Percentiles rank a stretch among this genome's conserved stretches.
Evolutionary conservation across 1,140 invertebrate genomes (phyloP).

Genomic region (Drosophila watanabei): DNA sequence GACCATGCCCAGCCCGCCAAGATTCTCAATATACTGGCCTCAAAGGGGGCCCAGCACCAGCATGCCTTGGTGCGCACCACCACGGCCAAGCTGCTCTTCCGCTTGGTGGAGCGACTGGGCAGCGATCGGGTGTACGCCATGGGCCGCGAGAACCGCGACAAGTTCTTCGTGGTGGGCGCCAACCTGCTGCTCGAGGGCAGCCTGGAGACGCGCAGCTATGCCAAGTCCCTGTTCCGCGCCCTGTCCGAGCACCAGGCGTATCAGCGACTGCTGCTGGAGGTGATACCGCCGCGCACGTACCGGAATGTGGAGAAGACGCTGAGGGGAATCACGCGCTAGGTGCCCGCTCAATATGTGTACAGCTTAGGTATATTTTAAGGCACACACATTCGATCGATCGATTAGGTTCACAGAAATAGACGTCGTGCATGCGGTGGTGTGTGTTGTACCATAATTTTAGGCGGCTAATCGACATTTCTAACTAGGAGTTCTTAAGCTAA

Average conservation of each 20-base stretch:
- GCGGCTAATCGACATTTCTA: conserved; percentile 10
- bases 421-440: not conserved
- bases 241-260: conserved; percentile 89
- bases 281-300: conserved; percentile 88
- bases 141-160: conserved; percentile 92
- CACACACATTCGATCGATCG: not conserved
- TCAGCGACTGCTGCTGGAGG: conserved; percentile 88
- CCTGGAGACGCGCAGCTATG: conserved; percentile 92
- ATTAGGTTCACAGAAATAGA: conserved; percentile 7
- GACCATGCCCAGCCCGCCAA: conserved; percentile 89
- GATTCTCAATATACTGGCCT: conserved; percentile 86
- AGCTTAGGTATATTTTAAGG: conserved; percentile 14
- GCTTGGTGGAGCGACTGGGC: conserved; percentile 90
- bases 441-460: conserved; percentile 1
- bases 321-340: conserved; percentile 68
- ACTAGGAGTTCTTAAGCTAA: conserved; percentile 22
- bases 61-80: conserved; percentile 94
- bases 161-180: conserved; percentile 92
- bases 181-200: conserved; percentile 94
- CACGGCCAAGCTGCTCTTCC: conserved; percentile 92
- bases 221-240: conserved; percentile 88
- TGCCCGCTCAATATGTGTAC: conserved; percentile 15
- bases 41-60: conserved; percentile 90
- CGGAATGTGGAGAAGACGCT: conserved; percentile 90
- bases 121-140: conserved; percentile 90